phyloP scores from a whole-genome alignment of 2,113 vertebrate species.

The Bos indicus region DNA sequence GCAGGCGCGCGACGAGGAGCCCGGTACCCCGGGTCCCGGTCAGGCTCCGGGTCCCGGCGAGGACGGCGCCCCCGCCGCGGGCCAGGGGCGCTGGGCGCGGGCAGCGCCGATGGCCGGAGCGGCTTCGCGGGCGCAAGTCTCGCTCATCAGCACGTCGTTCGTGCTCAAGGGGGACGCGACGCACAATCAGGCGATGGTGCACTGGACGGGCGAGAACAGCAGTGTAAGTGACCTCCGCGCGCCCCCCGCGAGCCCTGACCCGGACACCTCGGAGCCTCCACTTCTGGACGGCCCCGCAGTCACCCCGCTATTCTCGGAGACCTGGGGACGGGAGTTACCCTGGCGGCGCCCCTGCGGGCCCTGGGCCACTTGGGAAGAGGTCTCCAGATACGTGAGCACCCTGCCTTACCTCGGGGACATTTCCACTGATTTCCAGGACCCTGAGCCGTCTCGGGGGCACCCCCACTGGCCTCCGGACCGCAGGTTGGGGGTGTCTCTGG shows the following conservation, averaged over 20 bases:
- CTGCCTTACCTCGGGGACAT: not conserved
- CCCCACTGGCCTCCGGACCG: not conserved
- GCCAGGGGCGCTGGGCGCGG: constrained; percentile 75
- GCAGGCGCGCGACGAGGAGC: constrained; percentile 34
- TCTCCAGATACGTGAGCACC: not conserved
- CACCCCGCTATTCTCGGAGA: not conserved
- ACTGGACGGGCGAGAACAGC: constrained; percentile 99
- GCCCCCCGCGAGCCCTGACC: not conserved
- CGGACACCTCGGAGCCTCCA: not conserved
- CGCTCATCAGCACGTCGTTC: constrained; percentile 95
- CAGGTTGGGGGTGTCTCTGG: not conserved
- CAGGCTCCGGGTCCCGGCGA: not conserved
- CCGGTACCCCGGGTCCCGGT: not conserved
- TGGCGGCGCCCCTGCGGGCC: not conserved
- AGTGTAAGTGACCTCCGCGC: constrained; percentile 88
- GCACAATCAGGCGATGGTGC: constrained; percentile 99
- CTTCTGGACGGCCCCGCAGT: not conserved
- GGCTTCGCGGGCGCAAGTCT: constrained; percentile 80
- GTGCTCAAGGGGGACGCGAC: constrained; percentile 96
- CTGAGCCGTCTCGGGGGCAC: not conserved
- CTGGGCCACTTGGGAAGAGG: not conserved
- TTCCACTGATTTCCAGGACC: not conserved
- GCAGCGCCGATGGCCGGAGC: constrained; percentile 65
- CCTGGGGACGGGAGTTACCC: not conserved
- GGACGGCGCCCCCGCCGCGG: constrained; percentile 41